Conservation (phyloP, 2,113 vertebrate genomes). For the Melanocharis versteri region DNA sequence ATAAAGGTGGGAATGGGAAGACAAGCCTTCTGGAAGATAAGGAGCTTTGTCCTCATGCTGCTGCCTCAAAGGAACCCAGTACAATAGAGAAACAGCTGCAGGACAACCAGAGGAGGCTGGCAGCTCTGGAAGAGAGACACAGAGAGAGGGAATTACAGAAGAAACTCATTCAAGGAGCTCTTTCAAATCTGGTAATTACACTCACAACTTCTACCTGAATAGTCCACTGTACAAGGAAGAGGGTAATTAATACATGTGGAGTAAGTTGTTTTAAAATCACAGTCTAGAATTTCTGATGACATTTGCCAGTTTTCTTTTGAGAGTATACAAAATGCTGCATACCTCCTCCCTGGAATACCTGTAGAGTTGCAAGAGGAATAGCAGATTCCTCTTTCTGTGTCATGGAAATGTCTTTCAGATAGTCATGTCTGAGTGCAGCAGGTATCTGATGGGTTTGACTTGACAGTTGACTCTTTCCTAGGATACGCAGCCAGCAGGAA, state of each 20-base stretch:
- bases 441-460: neutral
- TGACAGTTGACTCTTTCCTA: slow-evolving; percentile 26
- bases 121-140: slow-evolving; percentile 83
- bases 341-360: neutral
- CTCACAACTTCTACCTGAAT: neutral
- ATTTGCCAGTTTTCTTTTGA: neutral
- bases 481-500: slow-evolving; percentile 72
- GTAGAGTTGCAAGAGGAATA: neutral
- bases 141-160: slow-evolving; percentile 81
- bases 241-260: neutral
- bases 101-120: slow-evolving; percentile 86
- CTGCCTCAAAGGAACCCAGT: neutral
- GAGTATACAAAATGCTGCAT: neutral
- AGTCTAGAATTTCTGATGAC: neutral
- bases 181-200: slow-evolving; percentile 82
- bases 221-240: neutral
- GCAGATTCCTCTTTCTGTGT: neutral
- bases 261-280: neutral
- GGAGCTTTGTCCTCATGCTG: neutral
- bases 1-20: neutral
- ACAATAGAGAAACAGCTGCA: slow-evolving; percentile 68
- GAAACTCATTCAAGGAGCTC: slow-evolving; percentile 84
- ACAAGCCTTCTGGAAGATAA: neutral
- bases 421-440: neutral
- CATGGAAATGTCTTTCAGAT: neutral